Percentiles rank a stretch among this genome's conserved stretches.
phyloP scores from a whole-genome alignment of 2,888 invertebrate species.

The Drosophila nr. medialis region DNA sequence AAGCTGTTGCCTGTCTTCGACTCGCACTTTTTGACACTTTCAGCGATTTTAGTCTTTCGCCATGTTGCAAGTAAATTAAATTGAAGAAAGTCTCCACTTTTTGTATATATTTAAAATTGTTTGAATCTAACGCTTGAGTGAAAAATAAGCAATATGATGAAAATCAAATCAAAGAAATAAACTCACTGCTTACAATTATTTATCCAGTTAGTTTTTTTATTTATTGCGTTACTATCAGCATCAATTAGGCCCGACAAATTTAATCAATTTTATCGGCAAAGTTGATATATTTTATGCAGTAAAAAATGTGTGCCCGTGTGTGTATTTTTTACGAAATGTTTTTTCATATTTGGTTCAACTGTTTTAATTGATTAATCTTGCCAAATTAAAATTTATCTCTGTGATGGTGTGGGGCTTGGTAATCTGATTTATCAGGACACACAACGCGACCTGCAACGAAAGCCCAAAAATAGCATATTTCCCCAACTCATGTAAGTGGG shows the following conservation, averaged over 20 bases:
- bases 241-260: neutral
- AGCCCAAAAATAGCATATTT: neutral
- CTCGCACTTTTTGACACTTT: conserved; percentile 64
- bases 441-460: neutral
- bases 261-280: neutral
- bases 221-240: too few species aligned
- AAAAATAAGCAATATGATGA: neutral
- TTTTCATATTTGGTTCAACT: neutral
- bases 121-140: neutral
- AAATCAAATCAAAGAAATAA: neutral
- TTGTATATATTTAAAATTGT: conserved; percentile 38
- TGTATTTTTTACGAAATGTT: neutral
- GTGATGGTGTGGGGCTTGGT: neutral
- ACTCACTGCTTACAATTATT: neutral
- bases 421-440: neutral
- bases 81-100: conserved; percentile 33
- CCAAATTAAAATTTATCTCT: neutral
- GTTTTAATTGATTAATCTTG: neutral
- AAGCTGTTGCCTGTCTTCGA: conserved; percentile 27
- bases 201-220: too few species aligned
- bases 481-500: conserved; percentile 17
- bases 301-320: neutral
- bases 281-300: neutral
- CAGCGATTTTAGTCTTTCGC: conserved; percentile 40
- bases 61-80: conserved; percentile 63